phyloP scores from a whole-genome alignment of 2,888 invertebrate species.

The Ichneumoninae sp. region DNA sequence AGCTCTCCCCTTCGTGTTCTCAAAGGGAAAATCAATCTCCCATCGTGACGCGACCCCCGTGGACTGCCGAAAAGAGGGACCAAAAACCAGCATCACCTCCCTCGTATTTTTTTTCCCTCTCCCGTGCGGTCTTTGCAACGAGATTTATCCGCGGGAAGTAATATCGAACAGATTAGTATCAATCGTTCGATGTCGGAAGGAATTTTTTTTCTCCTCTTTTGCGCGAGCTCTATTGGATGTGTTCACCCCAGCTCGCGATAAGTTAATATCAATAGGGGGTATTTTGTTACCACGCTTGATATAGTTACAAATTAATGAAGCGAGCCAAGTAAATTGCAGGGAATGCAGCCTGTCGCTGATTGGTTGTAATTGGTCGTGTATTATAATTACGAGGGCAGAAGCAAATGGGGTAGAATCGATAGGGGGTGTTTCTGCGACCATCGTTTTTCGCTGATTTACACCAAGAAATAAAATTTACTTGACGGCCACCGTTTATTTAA shows the following conservation, averaged over 20 bases:
- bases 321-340: not conserved
- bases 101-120: slow-evolving; percentile 19
- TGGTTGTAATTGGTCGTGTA: slow-evolving; percentile 1
- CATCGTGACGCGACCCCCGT: slow-evolving; percentile 57
- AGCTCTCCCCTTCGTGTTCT: slow-evolving; percentile 45
- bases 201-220: slow-evolving; percentile 11
- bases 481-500: no score
- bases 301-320: not conserved
- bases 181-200: slow-evolving; percentile 19
- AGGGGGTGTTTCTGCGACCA: not conserved
- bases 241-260: not conserved
- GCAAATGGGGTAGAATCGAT: not conserved
- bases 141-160: slow-evolving; percentile 40
- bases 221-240: not conserved
- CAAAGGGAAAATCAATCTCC: slow-evolving; percentile 64
- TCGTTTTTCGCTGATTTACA: slow-evolving; percentile 7
- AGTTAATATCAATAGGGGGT: not conserved
- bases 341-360: not conserved
- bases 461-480: no score
- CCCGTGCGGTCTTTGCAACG: slow-evolving; percentile 23
- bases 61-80: slow-evolving; percentile 46
- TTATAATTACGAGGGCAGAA: not conserved
- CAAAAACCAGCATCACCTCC: slow-evolving; percentile 44
- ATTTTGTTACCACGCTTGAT: not conserved
- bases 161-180: slow-evolving; percentile 31